Evolutionary conservation across 1,140 invertebrate genomes (phyloP), one percentile per base, ranked within the genome.

Genomic region (Saccostrea echinata): DNA sequence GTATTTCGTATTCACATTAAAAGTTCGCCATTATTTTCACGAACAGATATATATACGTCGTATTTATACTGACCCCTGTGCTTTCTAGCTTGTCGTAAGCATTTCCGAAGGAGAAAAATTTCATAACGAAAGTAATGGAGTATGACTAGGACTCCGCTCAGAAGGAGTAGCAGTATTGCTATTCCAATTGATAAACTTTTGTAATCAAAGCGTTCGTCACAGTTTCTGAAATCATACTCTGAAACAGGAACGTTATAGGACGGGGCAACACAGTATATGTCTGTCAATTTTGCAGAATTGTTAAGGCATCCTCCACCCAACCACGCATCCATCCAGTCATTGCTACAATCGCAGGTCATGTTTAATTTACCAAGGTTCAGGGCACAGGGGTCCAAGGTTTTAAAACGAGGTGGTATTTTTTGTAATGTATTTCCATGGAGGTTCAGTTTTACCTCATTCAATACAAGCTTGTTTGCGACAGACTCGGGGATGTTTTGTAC

Each of bases 21-120:
- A 11, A 87, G 24, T 43, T 53, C 18, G 8, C 16, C 30, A 68
- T 87, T 81, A 35, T 85, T 84, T 24, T 89, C 84, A 35, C 85
- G 33, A 21, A 87, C 68, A 3, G 88, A 89, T 64, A 89, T 21
- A 43, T 87, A 89, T 0, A 64, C 88, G 12, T 89, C 88, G 51
- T 89, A 87, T 55, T 85, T 82, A 24, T 61, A 53, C 12, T 33
- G 13, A 24, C 12, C 35, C 12, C 11, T 24, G 18, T 84, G 35
- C 33, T 52, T 51, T 21, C n/a, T 30, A 21, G 4, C 3, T 1
- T 18, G 24, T 27, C 55, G 21, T 24, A 27, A 43, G 24, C 33
- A 27, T 82, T 68, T 82, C n/a, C 35, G 61, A 18, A 61, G 52
- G 0, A 85, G 21, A 27, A 87, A 87, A 6, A 89, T 64, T 85